phyloP scores from a whole-genome alignment of 2,888 invertebrate genomes.

The Idaea aversata region DNA sequence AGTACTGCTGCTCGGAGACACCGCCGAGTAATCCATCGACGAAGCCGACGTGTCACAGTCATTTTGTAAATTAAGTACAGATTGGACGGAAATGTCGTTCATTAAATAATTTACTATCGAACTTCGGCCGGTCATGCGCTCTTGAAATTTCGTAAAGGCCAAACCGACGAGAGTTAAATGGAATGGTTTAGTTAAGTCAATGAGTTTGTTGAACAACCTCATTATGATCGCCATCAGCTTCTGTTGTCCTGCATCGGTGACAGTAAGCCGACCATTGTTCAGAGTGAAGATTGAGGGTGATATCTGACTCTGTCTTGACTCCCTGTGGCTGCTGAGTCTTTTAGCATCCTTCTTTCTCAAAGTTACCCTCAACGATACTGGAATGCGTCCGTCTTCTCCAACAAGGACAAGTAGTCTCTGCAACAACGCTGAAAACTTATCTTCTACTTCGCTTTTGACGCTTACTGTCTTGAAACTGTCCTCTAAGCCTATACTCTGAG shows the following conservation, averaged over 20 bases:
- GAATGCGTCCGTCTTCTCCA: constrained; percentile 88
- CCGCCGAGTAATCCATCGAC: constrained; percentile 75
- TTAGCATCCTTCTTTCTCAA: constrained; percentile 85
- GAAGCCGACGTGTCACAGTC: constrained; percentile 72
- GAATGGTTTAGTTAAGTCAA: constrained; percentile 86
- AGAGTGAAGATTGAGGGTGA: constrained; percentile 82
- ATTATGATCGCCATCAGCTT: constrained; percentile 86
- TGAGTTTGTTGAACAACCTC: constrained; percentile 87
- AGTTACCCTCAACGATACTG: constrained; percentile 87
- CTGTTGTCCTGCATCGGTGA: constrained; percentile 79
- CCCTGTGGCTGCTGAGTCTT: constrained; percentile 85
- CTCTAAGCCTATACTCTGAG: constrained; percentile 89
- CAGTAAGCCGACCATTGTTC: constrained; percentile 68
- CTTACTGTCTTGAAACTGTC: constrained; percentile 88
- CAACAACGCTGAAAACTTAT: constrained; percentile 84
- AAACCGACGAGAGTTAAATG: constrained; percentile 90
- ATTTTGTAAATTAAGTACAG: constrained; percentile 84
- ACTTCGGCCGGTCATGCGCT: constrained; percentile 83
- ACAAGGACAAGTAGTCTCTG: constrained; percentile 86
- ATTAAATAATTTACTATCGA: constrained; percentile 88
- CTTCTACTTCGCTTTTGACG: constrained; percentile 86
- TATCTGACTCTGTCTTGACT: constrained; percentile 88
- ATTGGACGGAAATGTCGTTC: constrained; percentile 89
- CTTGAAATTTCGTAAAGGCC: constrained; percentile 90
- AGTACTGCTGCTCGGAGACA: constrained; percentile 70